These are phyloP conservation scores for Heteractis magnifica DNA, from an alignment of 92 coral and sea anemone species.

Conservation along the genomic window DNA sequence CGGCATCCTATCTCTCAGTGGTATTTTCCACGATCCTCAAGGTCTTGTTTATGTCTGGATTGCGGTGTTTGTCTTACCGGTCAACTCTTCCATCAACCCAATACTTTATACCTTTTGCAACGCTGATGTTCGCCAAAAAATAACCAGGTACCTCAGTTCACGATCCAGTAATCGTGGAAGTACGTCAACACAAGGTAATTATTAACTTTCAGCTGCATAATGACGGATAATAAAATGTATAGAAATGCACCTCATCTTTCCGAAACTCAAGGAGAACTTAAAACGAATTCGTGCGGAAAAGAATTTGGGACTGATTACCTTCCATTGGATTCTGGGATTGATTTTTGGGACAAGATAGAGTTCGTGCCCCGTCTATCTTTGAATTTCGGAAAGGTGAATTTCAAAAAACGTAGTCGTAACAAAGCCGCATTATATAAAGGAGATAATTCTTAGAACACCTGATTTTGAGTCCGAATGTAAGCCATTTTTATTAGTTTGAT, in stretches of 20 bases:
- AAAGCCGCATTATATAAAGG: too few species aligned
- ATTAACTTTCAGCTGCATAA: background rate
- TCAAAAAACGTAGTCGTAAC: too few species aligned
- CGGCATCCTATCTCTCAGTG: constrained; percentile 63
- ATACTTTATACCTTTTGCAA: constrained; percentile 75
- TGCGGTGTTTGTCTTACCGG: constrained; percentile 89
- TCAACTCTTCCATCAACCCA: constrained; percentile 86
- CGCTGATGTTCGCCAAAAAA: background rate
- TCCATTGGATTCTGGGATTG: too few species aligned
- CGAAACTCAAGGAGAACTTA: too few species aligned
- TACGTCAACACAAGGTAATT: background rate
- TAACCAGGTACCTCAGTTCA: background rate
- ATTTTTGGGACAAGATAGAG: too few species aligned
- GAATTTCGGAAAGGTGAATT: too few species aligned
- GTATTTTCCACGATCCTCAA: constrained; percentile 72
- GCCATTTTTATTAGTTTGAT: too few species aligned
- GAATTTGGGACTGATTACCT: too few species aligned
- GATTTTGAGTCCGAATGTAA: too few species aligned
- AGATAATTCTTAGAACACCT: too few species aligned
- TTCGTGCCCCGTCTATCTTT: too few species aligned
- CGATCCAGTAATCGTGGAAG: background rate
- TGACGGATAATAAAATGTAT: background rate
- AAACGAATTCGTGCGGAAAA: too few species aligned
- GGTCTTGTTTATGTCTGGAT: constrained; percentile 85
- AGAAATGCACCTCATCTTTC: background rate